These are phyloP conservation scores for Anniella stebbinsi DNA, from an alignment of 2,797 vertebrate genomes.

Conservation along the genomic window DNA sequence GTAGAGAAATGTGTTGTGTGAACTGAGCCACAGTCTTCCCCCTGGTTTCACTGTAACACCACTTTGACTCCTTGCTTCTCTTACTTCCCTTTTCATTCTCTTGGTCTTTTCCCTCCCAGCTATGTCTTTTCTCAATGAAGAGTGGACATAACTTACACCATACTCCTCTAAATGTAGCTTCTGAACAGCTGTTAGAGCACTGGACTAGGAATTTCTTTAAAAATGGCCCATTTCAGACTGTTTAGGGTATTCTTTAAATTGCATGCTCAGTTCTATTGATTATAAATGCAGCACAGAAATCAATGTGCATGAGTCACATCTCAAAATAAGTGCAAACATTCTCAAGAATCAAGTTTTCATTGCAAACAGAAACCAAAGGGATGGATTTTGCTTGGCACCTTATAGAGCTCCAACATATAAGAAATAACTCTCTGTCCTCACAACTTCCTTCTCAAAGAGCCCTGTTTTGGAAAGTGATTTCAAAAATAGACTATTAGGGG, in stretches of 20 bases:
- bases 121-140: neutral
- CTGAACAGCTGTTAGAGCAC: neutral
- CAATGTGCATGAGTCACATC: no score
- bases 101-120: no score
- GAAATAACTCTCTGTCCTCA: neutral
- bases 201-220: neutral
- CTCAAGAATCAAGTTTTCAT: neutral
- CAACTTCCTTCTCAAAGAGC: neutral
- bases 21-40: neutral
- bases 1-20: no score
- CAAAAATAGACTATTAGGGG: neutral
- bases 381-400: neutral
- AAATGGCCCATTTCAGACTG: neutral
- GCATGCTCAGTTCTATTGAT: no score
- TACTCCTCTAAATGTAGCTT: neutral
- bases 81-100: neutral
- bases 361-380: neutral
- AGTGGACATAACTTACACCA: neutral
- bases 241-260: neutral
- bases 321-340: neutral
- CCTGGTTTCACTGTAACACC: neutral
- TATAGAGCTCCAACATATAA: neutral
- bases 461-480: neutral
- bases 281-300: neutral
- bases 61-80: neutral